Evolutionary conservation across 1,140 invertebrate species (phyloP), one percentile per base, ranked within the genome.

Genomic region (Apis dorsata): DNA sequence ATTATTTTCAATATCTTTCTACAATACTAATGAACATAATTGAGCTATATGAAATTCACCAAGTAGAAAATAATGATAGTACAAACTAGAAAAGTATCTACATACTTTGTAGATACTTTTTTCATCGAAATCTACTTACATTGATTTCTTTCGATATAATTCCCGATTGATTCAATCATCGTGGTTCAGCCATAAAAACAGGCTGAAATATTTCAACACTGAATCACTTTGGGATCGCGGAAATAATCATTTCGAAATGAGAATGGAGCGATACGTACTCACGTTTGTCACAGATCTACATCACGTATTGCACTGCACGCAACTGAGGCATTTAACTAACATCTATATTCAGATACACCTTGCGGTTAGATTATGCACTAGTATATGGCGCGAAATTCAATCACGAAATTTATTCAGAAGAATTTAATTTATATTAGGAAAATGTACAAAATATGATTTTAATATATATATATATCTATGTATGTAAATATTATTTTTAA

Each of bases 191-290:
- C 70, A 57, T 72, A 49, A 59, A 76, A 72, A 28, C 85, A 69
- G 81, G 65, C 74, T 59, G 85, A 75, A 86, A 90, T 90, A 88
- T 86, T 82, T 90, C 85, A 86, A 21, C 91, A 86, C 87, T 90
- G 89, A 91, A 88, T 91, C 91, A 91, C 90, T 90, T 77, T 51
- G 79, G 65, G 81, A 68, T 53, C 73, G 51, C 69, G 69, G 80
- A 81, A 85, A 87, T 72, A 66, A 79, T 86, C 78, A 76, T 84
- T 75, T 80, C 66, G 49, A 59, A 79, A 79, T 68, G 76, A 81
- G 83, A 77, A 57, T 72, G 66, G 53, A 63, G 34, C 34, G 83
- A 81, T 71, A 76, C 59, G 83, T 74, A 81, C 63, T 53, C 24
- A 17, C 60, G 71, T 34, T 55, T 73, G 62, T 83, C 17, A n/a